Evolutionary conservation across 2,888 invertebrate species (phyloP).

Genomic region (Protula sp.): DNA sequence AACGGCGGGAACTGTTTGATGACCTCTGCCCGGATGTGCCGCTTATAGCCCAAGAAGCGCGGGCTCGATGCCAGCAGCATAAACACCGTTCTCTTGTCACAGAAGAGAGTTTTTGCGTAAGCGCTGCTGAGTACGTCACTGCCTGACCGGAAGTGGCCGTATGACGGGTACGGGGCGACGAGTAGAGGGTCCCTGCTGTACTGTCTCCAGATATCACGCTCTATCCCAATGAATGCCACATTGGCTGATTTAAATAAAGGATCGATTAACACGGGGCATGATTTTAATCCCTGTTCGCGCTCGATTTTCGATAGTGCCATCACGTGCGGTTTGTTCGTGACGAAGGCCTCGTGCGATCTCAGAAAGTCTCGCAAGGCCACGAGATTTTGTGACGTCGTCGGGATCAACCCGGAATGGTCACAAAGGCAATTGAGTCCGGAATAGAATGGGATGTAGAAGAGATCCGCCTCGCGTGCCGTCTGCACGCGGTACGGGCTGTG

Average conservation of each 20-base stretch:
- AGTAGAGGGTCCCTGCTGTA: slow-evolving; percentile 15
- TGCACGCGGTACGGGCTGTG: slow-evolving; percentile 27
- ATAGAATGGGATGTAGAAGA: slow-evolving; percentile 34
- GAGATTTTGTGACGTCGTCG: no score
- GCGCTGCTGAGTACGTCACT: not conserved
- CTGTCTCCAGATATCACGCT: slow-evolving; percentile 18
- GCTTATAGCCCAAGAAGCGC: slow-evolving; percentile 27
- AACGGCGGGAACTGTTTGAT: slow-evolving; percentile 30
- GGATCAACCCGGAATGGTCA: not conserved
- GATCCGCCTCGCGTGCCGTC: slow-evolving; percentile 26
- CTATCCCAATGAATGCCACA: slow-evolving; percentile 31
- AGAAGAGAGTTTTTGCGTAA: not conserved
- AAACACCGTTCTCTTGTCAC: slow-evolving; percentile 23
- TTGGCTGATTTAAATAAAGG: slow-evolving; percentile 17
- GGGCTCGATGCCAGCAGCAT: slow-evolving; percentile 31
- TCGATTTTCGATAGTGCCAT: slow-evolving; percentile 34
- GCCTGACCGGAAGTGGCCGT: slow-evolving; percentile 26
- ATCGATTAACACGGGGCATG: slow-evolving; percentile 28
- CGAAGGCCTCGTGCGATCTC: not conserved
- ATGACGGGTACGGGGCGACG: slow-evolving; percentile 38
- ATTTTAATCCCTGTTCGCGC: slow-evolving; percentile 20
- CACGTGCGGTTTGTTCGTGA: slow-evolving; percentile 28
- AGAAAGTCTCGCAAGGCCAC: no score
- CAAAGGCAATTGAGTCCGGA: slow-evolving; percentile 24
- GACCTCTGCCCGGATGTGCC: slow-evolving; percentile 27